Conservation (phyloP, 2,113 vertebrate species). For the Megaceryle maxima region DNA sequence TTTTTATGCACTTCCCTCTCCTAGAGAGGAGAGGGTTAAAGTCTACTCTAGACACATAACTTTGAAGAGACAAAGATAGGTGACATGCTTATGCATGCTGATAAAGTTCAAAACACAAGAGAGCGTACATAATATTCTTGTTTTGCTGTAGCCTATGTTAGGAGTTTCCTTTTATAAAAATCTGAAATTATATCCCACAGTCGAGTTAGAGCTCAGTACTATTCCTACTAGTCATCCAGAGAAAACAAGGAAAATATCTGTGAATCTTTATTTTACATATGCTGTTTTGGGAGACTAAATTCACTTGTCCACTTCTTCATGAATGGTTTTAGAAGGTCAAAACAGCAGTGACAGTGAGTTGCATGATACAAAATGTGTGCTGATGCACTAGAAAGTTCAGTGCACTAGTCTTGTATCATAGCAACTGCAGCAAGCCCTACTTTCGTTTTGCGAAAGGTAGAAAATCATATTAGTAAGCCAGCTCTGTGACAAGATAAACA, state of each 20-base stretch:
- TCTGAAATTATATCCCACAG: background rate
- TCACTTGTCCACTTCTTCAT: background rate
- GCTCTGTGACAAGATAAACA: slow-evolving; percentile 12
- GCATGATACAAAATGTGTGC: background rate
- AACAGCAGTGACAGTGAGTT: background rate
- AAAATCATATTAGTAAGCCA: slow-evolving; percentile 7
- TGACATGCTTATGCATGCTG: background rate
- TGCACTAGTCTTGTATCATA: background rate
- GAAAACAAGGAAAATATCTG: background rate
- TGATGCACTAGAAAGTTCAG: background rate
- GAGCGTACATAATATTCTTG: background rate
- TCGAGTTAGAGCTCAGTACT: background rate
- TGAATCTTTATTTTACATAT: background rate
- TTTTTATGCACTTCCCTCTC: background rate
- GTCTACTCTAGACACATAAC: background rate
- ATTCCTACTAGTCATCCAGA: background rate
- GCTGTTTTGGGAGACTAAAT: background rate
- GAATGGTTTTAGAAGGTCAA: background rate
- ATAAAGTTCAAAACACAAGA: background rate
- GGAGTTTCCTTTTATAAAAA: background rate
- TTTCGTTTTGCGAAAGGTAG: background rate
- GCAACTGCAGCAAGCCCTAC: background rate
- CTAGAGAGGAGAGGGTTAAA: background rate
- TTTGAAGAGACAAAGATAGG: background rate
- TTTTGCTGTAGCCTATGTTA: background rate